Evolutionary conservation across 2,113 vertebrate genomes (phyloP), one percentile per base, ranked within the genome.

Genomic region (Barbus barbus): DNA sequence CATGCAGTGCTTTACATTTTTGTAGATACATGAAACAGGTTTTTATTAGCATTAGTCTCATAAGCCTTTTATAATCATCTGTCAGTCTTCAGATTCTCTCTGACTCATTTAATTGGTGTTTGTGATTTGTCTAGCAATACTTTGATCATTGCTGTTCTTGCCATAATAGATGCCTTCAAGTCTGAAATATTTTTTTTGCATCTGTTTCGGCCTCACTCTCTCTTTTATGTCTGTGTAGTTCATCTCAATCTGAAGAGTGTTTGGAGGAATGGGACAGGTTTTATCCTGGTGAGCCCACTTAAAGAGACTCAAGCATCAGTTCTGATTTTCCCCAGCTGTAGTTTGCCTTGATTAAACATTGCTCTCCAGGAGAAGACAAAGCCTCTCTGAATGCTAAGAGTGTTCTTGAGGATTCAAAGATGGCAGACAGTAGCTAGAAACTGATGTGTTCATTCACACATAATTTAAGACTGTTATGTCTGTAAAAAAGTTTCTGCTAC

Each of bases 301-400:
- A 78, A 63, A 81, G 71, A 77, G 65, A 41, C 16, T 31, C 22
- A 61, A 69, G 33, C 72, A 51, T 86, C 76, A 44, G 77, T 63
- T 24, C 24, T 75, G 33, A 58, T 65, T 83, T 36, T 79, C 60
- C 51, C 65, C 71, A 31, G 58, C 36, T 81, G 71, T 73, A 86
- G 76, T 71, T 75, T 80, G 36, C 20, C 53, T 63, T 78, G 73
- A 87, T 87, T 84, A 81, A 87, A 65, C 48, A 20, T 61, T 72
- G 48, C 24, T 65, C 72, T 65, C 48, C 33, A 24, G 77, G 82
- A 69, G 74, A 78, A 53, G 38, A 77, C 61, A 81, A 80, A 58
- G 22, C 24, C 12, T 58, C 38, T 78, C 20, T 84, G 83, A 82
- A 81, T 56, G 78, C 61, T n/a, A 46, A 44, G 61, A 38, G n/a